phyloP scores from a whole-genome alignment of 2,797 vertebrate species.

The Kryptolebias ocellatus region DNA sequence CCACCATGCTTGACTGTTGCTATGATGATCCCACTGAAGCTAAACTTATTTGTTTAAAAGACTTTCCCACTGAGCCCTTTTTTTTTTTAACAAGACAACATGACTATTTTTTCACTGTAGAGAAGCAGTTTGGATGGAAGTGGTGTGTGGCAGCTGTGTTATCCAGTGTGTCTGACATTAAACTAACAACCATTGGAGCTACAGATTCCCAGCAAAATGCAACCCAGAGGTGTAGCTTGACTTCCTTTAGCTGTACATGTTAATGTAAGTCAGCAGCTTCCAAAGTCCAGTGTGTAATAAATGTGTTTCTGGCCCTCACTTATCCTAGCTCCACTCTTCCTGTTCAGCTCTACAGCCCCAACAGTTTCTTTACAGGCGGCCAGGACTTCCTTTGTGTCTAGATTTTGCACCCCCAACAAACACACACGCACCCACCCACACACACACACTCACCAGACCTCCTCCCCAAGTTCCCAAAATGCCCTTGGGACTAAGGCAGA shows the following conservation, averaged over 20 bases:
- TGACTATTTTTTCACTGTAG: neutral
- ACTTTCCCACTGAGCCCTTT: neutral
- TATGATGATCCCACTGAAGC: neutral
- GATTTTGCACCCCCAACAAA: constrained; percentile 59
- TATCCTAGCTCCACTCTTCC: constrained; percentile 31
- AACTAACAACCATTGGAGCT: constrained; percentile 30
- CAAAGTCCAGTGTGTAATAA: constrained; percentile 18
- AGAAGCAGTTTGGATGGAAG: neutral
- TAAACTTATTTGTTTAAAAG: neutral
- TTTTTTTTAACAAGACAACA: neutral
- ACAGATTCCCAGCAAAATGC: constrained; percentile 15
- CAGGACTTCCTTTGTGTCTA: constrained; percentile 77
- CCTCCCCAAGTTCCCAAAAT: constrained; percentile 69
- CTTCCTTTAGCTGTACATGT: constrained; percentile 25
- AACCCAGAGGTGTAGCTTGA: neutral
- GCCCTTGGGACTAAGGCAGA: constrained; percentile 75
- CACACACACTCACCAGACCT: constrained; percentile 36
- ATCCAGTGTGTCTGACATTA: constrained; percentile 17
- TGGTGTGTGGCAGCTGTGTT: neutral
- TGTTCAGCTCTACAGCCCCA: constrained; percentile 29
- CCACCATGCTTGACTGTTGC: no score
- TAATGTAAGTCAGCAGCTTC: constrained; percentile 35
- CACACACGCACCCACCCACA: no score
- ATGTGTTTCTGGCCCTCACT: constrained; percentile 18
- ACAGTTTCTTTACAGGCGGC: constrained; percentile 50